Conservation (phyloP, 1,140 invertebrate species). For the Halesus radiatus region DNA sequence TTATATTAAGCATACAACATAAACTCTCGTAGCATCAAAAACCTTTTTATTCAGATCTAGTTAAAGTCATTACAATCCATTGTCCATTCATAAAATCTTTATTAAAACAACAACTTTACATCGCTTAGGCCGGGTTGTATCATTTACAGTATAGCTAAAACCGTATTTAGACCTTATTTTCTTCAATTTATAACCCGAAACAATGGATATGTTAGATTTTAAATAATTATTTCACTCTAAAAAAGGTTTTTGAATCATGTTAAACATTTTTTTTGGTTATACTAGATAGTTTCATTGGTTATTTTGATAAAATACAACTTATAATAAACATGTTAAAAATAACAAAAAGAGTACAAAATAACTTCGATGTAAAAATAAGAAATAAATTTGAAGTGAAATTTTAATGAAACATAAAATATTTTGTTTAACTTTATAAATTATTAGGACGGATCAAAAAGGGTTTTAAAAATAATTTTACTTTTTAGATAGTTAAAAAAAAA, state of each 20-base stretch:
- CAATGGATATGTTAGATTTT: too few relatives aligned
- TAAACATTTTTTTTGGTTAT: constrained; percentile 5
- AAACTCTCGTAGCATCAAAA: neutral
- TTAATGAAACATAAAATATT: neutral
- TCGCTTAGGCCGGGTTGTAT: too few relatives aligned
- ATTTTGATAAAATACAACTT: constrained; percentile 1
- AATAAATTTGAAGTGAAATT: neutral
- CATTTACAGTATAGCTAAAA: too few relatives aligned
- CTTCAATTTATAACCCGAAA: too few relatives aligned
- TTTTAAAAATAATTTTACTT: neutral
- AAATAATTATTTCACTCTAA: neutral
- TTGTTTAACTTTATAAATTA: neutral
- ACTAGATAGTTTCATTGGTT: constrained; percentile 1
- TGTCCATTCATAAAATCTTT: too few relatives aligned
- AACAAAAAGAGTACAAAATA: neutral
- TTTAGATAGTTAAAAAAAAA: too few relatives aligned
- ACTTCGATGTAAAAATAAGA: neutral
- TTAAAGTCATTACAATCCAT: too few relatives aligned
- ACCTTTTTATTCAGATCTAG: too few relatives aligned
- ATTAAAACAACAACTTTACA: too few relatives aligned
- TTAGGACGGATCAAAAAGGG: neutral
- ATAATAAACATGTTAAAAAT: neutral
- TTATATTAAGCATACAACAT: neutral
- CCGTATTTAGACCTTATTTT: too few relatives aligned
- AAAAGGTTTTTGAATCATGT: neutral